Conservation (phyloP, 2,888 invertebrate genomes). For the Drosophila stalkeri region DNA sequence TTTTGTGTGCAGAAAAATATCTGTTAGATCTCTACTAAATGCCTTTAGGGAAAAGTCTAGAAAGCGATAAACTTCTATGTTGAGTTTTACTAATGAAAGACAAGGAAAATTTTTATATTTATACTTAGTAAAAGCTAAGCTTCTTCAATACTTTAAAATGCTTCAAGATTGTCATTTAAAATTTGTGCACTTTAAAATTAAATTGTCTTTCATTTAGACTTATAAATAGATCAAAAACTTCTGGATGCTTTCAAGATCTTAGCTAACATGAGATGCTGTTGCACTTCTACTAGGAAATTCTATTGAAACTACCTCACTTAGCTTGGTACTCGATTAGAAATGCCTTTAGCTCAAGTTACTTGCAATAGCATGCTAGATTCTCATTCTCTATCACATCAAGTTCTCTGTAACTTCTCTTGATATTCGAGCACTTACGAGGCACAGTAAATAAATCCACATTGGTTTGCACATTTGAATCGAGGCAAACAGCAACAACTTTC, state of each 20-base stretch:
- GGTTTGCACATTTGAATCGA: conserved; percentile 58
- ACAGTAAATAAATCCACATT: conserved; percentile 42
- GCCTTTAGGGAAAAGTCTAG: not conserved
- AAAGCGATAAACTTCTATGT: not conserved
- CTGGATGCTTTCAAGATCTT: not conserved
- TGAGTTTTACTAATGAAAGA: not conserved
- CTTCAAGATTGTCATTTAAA: not conserved
- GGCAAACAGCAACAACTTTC: conserved; percentile 48
- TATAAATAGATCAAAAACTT: too few relatives aligned
- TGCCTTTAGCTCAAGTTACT: not conserved
- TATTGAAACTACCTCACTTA: not conserved
- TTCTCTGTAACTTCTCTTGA: not conserved
- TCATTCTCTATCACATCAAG: not conserved
- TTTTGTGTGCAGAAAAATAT: not conserved
- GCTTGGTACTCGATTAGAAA: not conserved
- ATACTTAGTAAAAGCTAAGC: too few relatives aligned
- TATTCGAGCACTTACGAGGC: conserved; percentile 64
- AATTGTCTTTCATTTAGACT: too few relatives aligned
- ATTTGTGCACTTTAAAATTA: not conserved
- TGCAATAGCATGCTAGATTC: not conserved
- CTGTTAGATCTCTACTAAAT: not conserved
- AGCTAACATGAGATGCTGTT: not conserved
- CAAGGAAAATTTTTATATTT: not conserved
- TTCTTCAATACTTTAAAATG: not conserved
- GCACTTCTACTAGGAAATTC: not conserved